These are phyloP conservation scores for Chionodraco myersi DNA, from an alignment of 2,113 vertebrate species.

Conservation along the genomic window DNA sequence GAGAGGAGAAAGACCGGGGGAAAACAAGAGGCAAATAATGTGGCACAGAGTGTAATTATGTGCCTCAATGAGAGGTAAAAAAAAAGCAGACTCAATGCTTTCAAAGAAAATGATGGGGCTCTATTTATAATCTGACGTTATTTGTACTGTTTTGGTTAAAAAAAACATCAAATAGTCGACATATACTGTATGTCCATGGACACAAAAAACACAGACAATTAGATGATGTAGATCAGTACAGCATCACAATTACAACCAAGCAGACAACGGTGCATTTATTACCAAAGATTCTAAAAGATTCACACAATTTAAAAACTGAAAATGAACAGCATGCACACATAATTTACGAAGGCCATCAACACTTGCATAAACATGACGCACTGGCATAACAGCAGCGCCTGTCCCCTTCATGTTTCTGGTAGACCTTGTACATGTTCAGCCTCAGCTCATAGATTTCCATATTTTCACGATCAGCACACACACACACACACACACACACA, in stretches of 20 bases:
- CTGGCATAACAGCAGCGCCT: constrained; percentile 8
- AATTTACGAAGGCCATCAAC: constrained; percentile 11
- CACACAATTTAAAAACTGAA: constrained; percentile 45
- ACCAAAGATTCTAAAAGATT: constrained; percentile 67
- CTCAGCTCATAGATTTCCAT: constrained; percentile 57
- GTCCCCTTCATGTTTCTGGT: constrained; percentile 23
- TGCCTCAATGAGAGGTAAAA: constrained; percentile 39
- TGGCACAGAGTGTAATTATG: constrained; percentile 47
- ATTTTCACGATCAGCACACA: constrained; percentile 17
- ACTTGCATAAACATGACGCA: constrained; percentile 35
- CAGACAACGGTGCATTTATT: constrained; percentile 54
- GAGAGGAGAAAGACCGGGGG: constrained; percentile 9
- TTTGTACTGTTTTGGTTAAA: too few species aligned
- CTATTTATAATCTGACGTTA: constrained; percentile 14
- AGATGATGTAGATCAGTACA: background rate
- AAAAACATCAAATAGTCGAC: too few species aligned
- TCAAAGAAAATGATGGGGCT: background rate
- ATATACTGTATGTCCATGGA: background rate
- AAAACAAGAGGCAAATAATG: constrained; percentile 16
- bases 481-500: constrained; percentile 9
- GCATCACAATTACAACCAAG: constrained; percentile 41
- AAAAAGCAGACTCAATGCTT: background rate
- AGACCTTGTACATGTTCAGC: constrained; percentile 39
- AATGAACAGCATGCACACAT: constrained; percentile 52
- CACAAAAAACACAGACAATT: background rate